Evolutionary conservation across 35 echinoderm and acorn worm genomes (phyloP).

Genomic region (Antedon bifida): DNA sequence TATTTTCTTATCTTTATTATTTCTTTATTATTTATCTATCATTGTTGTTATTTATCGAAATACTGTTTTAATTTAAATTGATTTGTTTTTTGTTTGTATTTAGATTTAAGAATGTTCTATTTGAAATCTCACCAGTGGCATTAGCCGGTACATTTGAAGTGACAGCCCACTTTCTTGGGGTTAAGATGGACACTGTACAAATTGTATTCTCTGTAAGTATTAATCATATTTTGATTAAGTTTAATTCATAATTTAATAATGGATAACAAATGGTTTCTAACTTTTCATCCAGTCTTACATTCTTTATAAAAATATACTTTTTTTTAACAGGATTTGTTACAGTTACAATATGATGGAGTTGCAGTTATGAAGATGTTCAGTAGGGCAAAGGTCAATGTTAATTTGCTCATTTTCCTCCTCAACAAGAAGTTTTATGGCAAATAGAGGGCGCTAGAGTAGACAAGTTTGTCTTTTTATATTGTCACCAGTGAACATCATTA

Average conservation of each 20-base stretch:
- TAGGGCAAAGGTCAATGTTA: conserved; percentile 97
- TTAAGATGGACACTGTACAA: conserved; percentile 82
- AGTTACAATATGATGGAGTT: conserved; percentile 89
- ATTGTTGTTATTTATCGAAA: no score
- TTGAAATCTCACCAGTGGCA: conserved; percentile 57
- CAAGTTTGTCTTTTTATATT: background rate
- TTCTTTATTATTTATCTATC: no score
- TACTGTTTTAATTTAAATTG: no score
- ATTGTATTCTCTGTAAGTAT: conserved; percentile 67
- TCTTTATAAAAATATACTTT: no score
- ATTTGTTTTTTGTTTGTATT: conserved; percentile 15
- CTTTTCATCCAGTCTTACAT: no score
- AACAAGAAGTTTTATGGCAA: conserved; percentile 99
- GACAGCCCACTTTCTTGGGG: conserved; percentile 81
- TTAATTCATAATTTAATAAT: no score
- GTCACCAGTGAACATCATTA: background rate
- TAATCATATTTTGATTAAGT: background rate
- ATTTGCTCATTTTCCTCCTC: conserved; percentile 91
- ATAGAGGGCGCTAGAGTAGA: conserved; percentile 9
- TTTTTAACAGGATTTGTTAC: conserved; percentile 64
- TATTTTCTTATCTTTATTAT: no score
- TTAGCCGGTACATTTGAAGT: conserved; percentile 72
- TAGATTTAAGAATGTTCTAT: conserved; percentile 98
- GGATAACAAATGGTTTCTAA: no score
- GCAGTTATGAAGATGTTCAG: conserved; percentile 93